Evolutionary conservation across 2,797 vertebrate species (phyloP).

Genomic region (Acrossocheilus fasciatus): DNA sequence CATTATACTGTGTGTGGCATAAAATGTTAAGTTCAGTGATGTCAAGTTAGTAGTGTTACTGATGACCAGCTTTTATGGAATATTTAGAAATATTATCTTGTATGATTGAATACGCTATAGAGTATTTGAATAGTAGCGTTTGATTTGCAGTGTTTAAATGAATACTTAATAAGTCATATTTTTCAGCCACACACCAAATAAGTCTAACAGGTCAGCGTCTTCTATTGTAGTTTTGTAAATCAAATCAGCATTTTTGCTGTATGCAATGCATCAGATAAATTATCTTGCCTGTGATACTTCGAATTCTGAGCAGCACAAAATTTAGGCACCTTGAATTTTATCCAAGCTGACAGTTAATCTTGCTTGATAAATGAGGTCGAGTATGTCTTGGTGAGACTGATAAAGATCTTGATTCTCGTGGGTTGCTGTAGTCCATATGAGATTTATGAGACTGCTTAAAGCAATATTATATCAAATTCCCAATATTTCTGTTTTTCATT

Average conservation of each 20-base stretch:
- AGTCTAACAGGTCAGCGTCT: neutral
- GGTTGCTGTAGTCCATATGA: slow-evolving; percentile 31
- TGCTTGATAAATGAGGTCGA: slow-evolving; percentile 48
- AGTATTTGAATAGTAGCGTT: neutral
- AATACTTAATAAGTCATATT: neutral
- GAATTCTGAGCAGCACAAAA: slow-evolving; percentile 19
- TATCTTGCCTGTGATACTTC: slow-evolving; percentile 15
- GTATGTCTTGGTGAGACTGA: slow-evolving; percentile 39
- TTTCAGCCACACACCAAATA: neutral
- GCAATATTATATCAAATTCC: slow-evolving; percentile 25
- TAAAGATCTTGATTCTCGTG: slow-evolving; percentile 44
- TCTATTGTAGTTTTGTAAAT: slow-evolving; percentile 4
- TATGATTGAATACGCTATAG: neutral
- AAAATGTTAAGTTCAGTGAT: neutral
- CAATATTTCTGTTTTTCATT: slow-evolving; percentile 20
- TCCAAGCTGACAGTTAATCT: slow-evolving; percentile 53
- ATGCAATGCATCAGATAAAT: slow-evolving; percentile 17
- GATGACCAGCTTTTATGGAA: neutral
- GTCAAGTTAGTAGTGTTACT: neutral
- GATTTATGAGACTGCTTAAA: slow-evolving; percentile 41
- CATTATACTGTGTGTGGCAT: neutral
- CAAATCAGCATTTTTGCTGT: neutral
- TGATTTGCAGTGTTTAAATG: neutral
- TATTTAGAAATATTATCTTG: neutral
- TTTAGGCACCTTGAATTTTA: slow-evolving; percentile 44